A percentile compares a stretch with the other conserved stretches of the same genome.
Conservation (phyloP, 1,140 invertebrate species). For the Pissodes strobi region DNA sequence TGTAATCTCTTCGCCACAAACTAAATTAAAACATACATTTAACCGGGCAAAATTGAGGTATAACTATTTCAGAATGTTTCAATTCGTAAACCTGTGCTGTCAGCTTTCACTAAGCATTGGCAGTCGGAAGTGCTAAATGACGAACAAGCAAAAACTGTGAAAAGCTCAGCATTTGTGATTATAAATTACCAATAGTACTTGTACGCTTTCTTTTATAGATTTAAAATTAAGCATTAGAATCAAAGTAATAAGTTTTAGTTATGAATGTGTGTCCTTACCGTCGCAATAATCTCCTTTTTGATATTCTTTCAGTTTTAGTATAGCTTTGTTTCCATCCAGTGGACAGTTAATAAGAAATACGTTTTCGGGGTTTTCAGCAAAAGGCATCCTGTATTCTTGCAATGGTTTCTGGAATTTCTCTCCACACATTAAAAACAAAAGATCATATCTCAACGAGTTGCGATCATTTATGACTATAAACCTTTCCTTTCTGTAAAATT, state of each 20-base stretch:
- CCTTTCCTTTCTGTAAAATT: constrained; percentile 62
- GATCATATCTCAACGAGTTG: constrained; percentile 63
- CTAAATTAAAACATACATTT: too few species aligned
- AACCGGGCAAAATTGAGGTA: too few species aligned
- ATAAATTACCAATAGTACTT: too few species aligned
- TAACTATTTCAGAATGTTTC: too few species aligned
- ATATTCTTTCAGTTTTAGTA: constrained; percentile 56
- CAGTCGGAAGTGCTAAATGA: too few species aligned
- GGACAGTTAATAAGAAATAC: constrained; percentile 64
- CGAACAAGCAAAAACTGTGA: too few species aligned
- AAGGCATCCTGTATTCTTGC: constrained; percentile 52
- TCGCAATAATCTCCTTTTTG: constrained; percentile 22
- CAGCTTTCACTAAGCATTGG: too few species aligned
- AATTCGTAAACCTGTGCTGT: too few species aligned
- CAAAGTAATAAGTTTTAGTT: neutral
- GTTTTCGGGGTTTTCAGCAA: constrained; percentile 60
- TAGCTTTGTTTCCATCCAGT: constrained; percentile 56
- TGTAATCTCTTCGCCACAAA: too few species aligned
- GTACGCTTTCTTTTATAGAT: too few species aligned
- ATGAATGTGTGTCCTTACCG: constrained; percentile 17
- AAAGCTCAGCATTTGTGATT: too few species aligned
- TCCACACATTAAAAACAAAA: constrained; percentile 64
- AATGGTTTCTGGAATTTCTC: constrained; percentile 63
- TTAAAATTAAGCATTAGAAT: too few species aligned
- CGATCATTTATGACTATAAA: constrained; percentile 60